Evolutionary conservation across 92 coral and sea anemone genomes (phyloP).

Genomic region (Porites cylindrica): DNA sequence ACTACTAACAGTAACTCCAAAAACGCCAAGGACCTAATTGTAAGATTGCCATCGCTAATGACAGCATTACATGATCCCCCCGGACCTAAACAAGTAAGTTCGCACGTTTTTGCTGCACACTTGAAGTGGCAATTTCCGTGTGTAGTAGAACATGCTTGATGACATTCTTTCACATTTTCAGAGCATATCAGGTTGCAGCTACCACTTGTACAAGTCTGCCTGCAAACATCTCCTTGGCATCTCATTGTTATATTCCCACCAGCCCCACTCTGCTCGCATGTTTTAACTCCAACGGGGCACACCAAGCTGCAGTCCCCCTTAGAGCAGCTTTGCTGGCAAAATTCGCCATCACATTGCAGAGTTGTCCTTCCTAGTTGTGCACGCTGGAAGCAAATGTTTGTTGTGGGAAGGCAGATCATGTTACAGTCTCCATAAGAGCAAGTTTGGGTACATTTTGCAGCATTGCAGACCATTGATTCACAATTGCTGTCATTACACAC

Average conservation of each 20-base stretch:
- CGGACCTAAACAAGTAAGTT: not conserved
- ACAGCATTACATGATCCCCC: not conserved
- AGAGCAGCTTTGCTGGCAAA: conserved; percentile 29
- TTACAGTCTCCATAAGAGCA: conserved; percentile 35
- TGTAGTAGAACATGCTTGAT: not conserved
- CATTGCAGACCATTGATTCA: conserved; percentile 4
- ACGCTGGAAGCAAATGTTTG: not conserved
- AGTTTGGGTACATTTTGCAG: conserved; percentile 20
- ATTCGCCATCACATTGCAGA: conserved; percentile 8
- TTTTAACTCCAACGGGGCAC: conserved; percentile 6
- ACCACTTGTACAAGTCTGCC: conserved; percentile 22
- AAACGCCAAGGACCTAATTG: not conserved
- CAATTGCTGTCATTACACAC: not conserved
- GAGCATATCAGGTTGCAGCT: conserved; percentile 50
- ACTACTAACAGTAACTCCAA: not conserved
- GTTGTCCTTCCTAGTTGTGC: not conserved
- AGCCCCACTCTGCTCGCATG: not conserved
- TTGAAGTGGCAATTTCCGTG: not conserved
- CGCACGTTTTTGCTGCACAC: conserved; percentile 3
- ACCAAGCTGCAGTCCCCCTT: conserved; percentile 37
- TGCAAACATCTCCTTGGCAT: conserved; percentile 17
- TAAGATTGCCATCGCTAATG: not conserved
- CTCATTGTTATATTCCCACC: not conserved
- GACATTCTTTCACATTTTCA: conserved; percentile 27
- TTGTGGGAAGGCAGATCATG: not conserved